Evolutionary conservation across 2,113 vertebrate genomes (phyloP), one percentile per base, ranked within the genome.

Genomic region (Halichoerus grypus): DNA sequence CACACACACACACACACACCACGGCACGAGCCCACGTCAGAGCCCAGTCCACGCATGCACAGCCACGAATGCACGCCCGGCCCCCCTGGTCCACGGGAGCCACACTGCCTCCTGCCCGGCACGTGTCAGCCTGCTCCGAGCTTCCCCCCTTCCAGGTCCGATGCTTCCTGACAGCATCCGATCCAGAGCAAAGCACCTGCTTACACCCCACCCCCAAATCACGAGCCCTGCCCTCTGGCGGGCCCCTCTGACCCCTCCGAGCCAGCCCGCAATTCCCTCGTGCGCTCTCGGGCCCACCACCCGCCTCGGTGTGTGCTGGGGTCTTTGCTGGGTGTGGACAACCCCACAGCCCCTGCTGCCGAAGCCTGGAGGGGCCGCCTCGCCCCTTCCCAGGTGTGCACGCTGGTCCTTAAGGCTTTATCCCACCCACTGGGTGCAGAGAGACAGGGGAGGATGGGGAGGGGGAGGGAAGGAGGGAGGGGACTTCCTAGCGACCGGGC

Each of bases 371-470:
- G 36, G 51, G 21, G 51, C 36, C 57, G 9, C 31, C 28, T 8
- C n/a, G 77, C 31, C 39, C 39, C 14, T 59, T 33, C 57, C 55
- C 55, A 8, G 18, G 42, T 24, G 6, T 33, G 51, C 13, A 24
- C 5, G 24, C 10, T 18, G 24, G 16, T 63, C 39, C 72, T 36
- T 49, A 14, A 28, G 83, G 65, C 55, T 11, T 28, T 61, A 11
- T 24, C 31, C 3, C 24, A 16, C 33, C 19, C 33, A 16, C 57
- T 63, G 57, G 2, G 63, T 21, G 67, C 67, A n/a, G 67, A 36
- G 16, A 36, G 12, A 24, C 18, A 11, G 31, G 11, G 24, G 24
- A 6, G 16, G n/a, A 1, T 1, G 5, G 5, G 16, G 36, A 12
- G 9, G 7, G n/a, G 39, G 21, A 7, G 36, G 26, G 8, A 28